Evolutionary conservation across 2,113 vertebrate genomes (phyloP).

Genomic region (Nymphicus hollandicus): DNA sequence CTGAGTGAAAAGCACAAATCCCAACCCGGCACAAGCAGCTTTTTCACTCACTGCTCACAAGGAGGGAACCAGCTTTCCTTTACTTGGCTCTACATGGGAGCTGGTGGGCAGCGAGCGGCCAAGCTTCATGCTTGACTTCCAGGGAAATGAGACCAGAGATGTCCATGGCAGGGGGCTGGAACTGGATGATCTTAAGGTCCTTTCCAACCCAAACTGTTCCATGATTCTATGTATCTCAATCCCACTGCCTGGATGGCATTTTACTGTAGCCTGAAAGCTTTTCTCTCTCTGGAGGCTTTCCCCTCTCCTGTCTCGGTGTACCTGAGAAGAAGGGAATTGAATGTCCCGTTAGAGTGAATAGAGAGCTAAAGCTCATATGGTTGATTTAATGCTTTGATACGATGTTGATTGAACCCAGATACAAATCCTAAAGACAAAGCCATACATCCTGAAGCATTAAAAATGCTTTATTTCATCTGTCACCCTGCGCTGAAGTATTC

Average conservation of each 20-base stretch:
- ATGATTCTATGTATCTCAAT: rapidly evolving
- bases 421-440: neutral
- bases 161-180: neutral
- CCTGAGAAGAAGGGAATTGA: neutral
- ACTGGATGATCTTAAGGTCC: neutral
- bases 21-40: neutral
- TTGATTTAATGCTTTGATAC: neutral
- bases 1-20: neutral
- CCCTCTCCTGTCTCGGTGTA: rapidly evolving
- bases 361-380: neutral
- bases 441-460: neutral
- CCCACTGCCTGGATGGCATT: neutral
- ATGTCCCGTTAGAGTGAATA: neutral
- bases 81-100: neutral
- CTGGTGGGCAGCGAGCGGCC: neutral
- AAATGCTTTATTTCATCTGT: neutral
- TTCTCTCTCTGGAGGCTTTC: neutral
- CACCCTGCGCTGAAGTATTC: neutral
- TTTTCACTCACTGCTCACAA: neutral
- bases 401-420: neutral
- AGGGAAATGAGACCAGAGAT: neutral
- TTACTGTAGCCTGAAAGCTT: neutral
- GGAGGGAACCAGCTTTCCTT: neutral
- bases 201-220: neutral
- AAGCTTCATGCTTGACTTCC: neutral